Base-by-base conservation (phyloP, 1,140 invertebrate genomes). In the Bombus huntii region DNA sequence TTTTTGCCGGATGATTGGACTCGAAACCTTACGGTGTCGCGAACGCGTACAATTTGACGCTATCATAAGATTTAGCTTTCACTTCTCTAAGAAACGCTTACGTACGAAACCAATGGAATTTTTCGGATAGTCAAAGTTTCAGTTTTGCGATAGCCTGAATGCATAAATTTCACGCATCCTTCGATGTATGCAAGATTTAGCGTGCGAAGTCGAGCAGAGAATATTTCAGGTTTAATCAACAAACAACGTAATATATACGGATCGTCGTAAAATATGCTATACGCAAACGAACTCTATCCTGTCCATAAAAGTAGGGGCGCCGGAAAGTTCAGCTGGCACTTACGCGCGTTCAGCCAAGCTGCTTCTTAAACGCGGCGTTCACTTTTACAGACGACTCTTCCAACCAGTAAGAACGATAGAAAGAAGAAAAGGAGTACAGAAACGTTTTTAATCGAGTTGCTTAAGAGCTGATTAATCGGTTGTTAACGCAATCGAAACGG, bases 211-310 rank as follows among this genome's bases (percentile, higher is more conserved):
- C 73, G 34, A 39, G 13, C 74, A 31, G 74, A 37, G 25, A 59
- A 76, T 76, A 39, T 76, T 59, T 62, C 53, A 37, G 74, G 34
- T 37, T 76, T 57, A 76, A 59, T 25, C 74, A 59, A 57, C 53
- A 76, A 76, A 57, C 42, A 74, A 71, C 12, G 37, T 25, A 18
- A 28, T 28, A 71, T 15, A 15, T 2, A 18, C 72, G 47, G 47
- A 22, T 53, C 47, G 25, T n/a, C 72, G 42, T 9, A 22, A 75
- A 53, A 53, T 22, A 25, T 34, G n/a, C 5, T 75, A 13, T 25
- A 15, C 22, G 13, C 28, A 57, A 31, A 53, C 18, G 12, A 34
- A 57, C 44, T 25, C 25, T 25, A 31, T 57, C 34, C 22, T 18
- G 53, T 76, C 34, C 10, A n/a, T 76, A 76, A 76, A 76, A 76